Evolutionary conservation across 2,113 vertebrate species (phyloP).

Genomic region (Antigone vipio): DNA sequence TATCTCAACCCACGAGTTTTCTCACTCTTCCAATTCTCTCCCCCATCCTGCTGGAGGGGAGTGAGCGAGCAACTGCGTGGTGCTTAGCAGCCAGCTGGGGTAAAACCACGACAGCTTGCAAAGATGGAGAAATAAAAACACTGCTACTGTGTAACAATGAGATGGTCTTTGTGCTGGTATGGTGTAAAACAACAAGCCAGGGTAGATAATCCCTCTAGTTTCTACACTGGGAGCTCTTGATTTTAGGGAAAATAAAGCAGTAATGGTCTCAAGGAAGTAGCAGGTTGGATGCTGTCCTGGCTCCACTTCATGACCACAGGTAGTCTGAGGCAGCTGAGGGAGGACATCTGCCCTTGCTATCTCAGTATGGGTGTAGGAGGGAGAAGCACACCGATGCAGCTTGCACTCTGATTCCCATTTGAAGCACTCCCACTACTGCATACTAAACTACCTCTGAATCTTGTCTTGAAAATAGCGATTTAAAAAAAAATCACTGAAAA

Average conservation of each 20-base stretch:
- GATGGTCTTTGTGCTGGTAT: neutral
- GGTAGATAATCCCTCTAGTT: neutral
- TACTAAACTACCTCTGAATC: neutral
- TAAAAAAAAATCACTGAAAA: neutral
- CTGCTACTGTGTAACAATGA: neutral
- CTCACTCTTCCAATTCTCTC: too few species aligned
- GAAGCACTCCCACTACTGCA: neutral
- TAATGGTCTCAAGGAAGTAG: neutral
- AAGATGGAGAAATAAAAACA: neutral
- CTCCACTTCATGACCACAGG: neutral
- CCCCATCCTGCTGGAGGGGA: too few species aligned
- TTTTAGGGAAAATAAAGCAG: neutral
- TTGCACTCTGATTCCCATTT: neutral
- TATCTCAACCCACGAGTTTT: too few species aligned
- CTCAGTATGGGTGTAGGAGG: neutral
- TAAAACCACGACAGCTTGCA: neutral
- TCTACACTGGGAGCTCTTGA: neutral
- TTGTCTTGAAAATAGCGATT: neutral
- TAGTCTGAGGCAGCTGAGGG: neutral
- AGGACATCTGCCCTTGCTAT: neutral
- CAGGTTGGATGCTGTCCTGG: neutral
- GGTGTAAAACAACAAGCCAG: neutral
- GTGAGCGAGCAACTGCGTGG: too few species aligned
- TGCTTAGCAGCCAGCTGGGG: too few species aligned
- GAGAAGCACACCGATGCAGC: neutral